Percentiles rank a stretch among this genome's conserved stretches.
Evolutionary conservation across 1,140 invertebrate species (phyloP).

Genomic region (Lordiphosa collinella): DNA sequence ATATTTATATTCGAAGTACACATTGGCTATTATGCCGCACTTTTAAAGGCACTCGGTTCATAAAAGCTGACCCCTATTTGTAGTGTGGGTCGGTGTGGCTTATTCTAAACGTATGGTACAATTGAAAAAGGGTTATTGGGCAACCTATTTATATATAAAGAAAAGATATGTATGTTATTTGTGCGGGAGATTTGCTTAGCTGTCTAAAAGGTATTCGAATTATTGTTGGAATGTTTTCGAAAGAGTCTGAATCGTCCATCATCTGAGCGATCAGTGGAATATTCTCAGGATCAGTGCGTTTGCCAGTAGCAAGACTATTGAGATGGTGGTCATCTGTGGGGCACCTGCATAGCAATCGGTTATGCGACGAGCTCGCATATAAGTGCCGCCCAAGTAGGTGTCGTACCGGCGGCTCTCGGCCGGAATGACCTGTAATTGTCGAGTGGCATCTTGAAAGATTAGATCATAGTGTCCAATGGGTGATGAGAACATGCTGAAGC

Average conservation of each 20-base stretch:
- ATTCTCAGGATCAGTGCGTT: conserved; percentile 15
- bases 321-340: conserved; percentile 39
- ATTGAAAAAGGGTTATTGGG: background rate
- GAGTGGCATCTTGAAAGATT: conserved; percentile 95
- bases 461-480: conserved; percentile 89
- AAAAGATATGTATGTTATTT: conserved; percentile 4
- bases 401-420: conserved; percentile 83
- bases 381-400: conserved; percentile 86
- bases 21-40: too few relatives aligned
- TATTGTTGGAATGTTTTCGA: conserved; percentile 3
- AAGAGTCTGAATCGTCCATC: background rate
- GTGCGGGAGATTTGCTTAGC: conserved; percentile 1
- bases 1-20: too few relatives aligned
- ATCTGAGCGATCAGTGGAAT: background rate
- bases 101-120: conserved; percentile 1
- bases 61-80: conserved; percentile 8
- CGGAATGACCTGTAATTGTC: conserved; percentile 88
- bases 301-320: conserved; percentile 37
- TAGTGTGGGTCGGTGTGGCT: conserved; percentile 2
- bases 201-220: background rate
- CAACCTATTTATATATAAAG: background rate
- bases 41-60: conserved; percentile 6
- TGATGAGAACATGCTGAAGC: conserved; percentile 94
- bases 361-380: conserved; percentile 87
- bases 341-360: conserved; percentile 88